These are phyloP conservation scores for Pocillopora verrucosa DNA, from an alignment of 64 coral and sea anemone species.

Conservation along the genomic window DNA sequence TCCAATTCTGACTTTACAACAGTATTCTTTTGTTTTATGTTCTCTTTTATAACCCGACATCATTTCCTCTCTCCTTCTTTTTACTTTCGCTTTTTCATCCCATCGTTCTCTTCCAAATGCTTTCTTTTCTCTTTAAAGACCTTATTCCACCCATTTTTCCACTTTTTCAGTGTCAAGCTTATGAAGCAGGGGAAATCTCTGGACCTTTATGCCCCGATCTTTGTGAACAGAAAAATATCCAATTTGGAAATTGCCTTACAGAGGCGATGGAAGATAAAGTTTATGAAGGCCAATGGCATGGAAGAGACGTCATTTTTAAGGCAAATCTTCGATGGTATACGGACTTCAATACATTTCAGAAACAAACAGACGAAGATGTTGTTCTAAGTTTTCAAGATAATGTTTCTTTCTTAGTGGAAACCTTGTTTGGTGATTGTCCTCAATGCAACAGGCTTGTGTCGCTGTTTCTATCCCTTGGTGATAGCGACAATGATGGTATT, in stretches of 20 bases:
- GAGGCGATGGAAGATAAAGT: constrained; percentile 55
- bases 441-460: constrained; percentile 35
- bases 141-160: neutral
- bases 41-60: neutral
- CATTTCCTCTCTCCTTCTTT: neutral
- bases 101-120: neutral
- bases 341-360: neutral
- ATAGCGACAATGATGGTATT: constrained; percentile 56
- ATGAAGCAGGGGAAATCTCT: constrained; percentile 53
- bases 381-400: neutral
- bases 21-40: neutral
- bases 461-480: constrained; percentile 32
- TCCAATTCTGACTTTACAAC: too few relatives aligned
- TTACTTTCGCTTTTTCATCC: neutral
- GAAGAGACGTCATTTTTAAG: constrained; percentile 64
- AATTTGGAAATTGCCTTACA: constrained; percentile 43
- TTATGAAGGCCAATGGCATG: constrained; percentile 59
- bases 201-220: constrained; percentile 66
- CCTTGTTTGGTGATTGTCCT: constrained; percentile 64
- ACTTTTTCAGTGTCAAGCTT: constrained; percentile 66
- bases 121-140: neutral
- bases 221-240: constrained; percentile 37
- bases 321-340: constrained; percentile 7
- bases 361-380: neutral
- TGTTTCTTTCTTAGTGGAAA: constrained; percentile 29